Base-by-base conservation (phyloP, 2,888 invertebrate species). In the Chymomyza fuscimana region DNA sequence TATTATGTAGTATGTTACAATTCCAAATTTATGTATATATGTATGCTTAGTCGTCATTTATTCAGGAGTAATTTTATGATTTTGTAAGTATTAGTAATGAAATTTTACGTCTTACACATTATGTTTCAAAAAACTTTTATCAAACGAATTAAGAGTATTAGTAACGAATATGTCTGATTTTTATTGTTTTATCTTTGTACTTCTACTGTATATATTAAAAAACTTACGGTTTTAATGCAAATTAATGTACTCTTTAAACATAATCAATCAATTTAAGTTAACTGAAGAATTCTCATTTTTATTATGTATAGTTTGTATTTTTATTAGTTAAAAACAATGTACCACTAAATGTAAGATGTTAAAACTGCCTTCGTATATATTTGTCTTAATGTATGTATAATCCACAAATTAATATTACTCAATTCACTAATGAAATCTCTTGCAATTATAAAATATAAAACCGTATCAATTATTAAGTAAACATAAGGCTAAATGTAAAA, bases 1-100 rank as follows among this genome's bases (percentile, higher is more conserved):
- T 12, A 46, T 46, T 46, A 46, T 46, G 12, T 46, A 46, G 62
- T 50, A 9, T 50, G 15, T 62, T 15, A 46, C 15, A 10, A 62
- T 46, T 62, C 7, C 7, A n/a, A 15, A 15, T 25, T 36, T 69
- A 72, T 80, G 79, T 80, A 80, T 72, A 80, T 80, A 79, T 75
- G 66, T 73, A 75, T 12, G 25, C 19, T 19, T 12, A 54, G 40
- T 4, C 40, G 15, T 58, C 58, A 25, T 15, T 19, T 1, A 25
- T 62, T 69, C 76, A 71, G 76, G 68, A 71, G 68, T 75, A 76
- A 75, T 75, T 75, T 75, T 74, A 67, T 67, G 74, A 68, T 70
- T 75, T 68, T 60, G 46, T 63, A 32, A 32, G 32, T 32, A 9
- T 32, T 7, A 32, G 1, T 7, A 32, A 32, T 0, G 5, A 32